Conservation (phyloP, 2,797 vertebrate genomes). For the Coluber constrictor region DNA sequence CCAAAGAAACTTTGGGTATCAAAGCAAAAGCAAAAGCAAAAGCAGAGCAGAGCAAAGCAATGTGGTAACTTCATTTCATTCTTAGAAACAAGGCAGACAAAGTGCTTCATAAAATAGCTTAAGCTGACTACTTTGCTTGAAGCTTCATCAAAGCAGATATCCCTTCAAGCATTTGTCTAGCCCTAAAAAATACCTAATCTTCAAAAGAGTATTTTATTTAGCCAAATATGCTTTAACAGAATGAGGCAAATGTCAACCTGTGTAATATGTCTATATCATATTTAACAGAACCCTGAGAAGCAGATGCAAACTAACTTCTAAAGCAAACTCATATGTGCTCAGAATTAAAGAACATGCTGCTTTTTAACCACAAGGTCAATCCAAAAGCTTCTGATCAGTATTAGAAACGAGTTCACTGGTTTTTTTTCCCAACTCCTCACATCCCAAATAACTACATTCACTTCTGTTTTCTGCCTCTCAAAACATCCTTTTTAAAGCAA, state of each 20-base stretch:
- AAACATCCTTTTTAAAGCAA: neutral
- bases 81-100: neutral
- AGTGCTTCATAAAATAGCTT: neutral
- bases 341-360: neutral
- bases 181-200: neutral
- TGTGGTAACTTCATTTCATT: neutral
- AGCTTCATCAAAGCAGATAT: neutral
- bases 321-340: neutral
- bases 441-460: neutral
- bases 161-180: neutral
- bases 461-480: neutral
- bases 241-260: neutral
- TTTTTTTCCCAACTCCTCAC: neutral
- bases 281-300: neutral
- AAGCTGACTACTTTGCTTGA: neutral
- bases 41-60: neutral
- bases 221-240: neutral
- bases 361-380: neutral
- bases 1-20: neutral
- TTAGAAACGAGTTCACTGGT: neutral
- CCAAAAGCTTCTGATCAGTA: neutral
- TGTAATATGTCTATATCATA: neutral
- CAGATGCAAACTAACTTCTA: neutral
- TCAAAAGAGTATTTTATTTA: neutral
- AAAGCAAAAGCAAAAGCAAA: neutral